A percentile compares a stretch with the other conserved stretches of the same genome.
phyloP scores from a whole-genome alignment of 2,888 invertebrate genomes.

The Lasius fuliginosus region DNA sequence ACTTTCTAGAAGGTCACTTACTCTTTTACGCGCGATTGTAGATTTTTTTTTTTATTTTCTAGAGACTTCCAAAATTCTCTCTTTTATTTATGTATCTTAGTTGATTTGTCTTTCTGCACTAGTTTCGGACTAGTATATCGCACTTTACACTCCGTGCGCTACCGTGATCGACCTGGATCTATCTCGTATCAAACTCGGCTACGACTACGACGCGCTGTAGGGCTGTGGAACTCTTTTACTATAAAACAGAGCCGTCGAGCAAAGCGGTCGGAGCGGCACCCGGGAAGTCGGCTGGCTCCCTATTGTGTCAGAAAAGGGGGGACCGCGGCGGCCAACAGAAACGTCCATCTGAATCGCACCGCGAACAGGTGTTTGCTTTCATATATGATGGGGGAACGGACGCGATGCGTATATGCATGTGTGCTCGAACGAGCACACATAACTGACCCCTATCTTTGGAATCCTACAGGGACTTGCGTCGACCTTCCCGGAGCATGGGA shows the following conservation, averaged over 20 bases:
- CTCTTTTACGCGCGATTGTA: background rate
- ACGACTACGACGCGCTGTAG: constrained; percentile 43
- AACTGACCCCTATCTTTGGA: constrained; percentile 39
- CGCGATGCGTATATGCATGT: constrained; percentile 23
- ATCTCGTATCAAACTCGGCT: constrained; percentile 32
- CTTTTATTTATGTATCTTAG: background rate
- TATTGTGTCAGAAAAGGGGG: constrained; percentile 71
- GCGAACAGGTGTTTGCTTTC: constrained; percentile 76
- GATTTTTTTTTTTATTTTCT: background rate
- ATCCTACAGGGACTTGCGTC: constrained; percentile 17
- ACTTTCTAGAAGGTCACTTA: background rate
- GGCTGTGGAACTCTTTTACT: constrained; percentile 62
- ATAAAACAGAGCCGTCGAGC: constrained; percentile 66
- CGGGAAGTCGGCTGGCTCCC: constrained; percentile 73
- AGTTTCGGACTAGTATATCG: background rate
- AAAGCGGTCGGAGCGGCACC: constrained; percentile 65
- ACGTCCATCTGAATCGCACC: constrained; percentile 64
- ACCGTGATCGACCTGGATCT: constrained; percentile 38
- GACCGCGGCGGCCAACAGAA: constrained; percentile 68
- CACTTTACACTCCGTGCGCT: constrained; percentile 16
- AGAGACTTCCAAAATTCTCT: background rate
- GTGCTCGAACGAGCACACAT: background rate
- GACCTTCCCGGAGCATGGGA: constrained; percentile 29
- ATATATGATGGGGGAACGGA: constrained; percentile 60
- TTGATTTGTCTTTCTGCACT: background rate